Base-by-base conservation (phyloP, 2,113 vertebrate genomes). In the Menura novaehollandiae region DNA sequence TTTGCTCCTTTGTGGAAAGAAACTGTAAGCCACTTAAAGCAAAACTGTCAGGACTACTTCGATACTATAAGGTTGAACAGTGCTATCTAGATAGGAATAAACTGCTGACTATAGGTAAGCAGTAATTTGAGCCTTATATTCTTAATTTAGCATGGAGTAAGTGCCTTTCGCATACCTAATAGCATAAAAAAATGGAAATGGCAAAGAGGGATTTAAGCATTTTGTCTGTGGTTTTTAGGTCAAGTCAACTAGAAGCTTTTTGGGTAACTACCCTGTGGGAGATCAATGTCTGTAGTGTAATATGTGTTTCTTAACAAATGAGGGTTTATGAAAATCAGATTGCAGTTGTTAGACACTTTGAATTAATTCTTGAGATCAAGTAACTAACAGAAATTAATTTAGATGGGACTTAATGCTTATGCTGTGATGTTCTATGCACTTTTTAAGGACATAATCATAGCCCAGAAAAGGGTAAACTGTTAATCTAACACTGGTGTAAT, bases 201-300 rank as follows among this genome's bases (percentile, higher is more conserved):
- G 13, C 27, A 79, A 73, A 33, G 47, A 59, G 60, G 21, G 49
- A 69, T 88, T 96, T 81, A 60, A 90, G 60, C 37, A 41, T 92
- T 89, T 94, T 85, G 53, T n/a, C 55, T 83, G 43, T 74, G 33
- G 63, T 91, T 93, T 95, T 96, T 94, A 94, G 81, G 88, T 96
- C 62, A 95, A 67, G 27, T 80, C 60, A 96, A 7, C 84, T 79
- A 51, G 72, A 87, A 81, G 64, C 21, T 88, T 89, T 95, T 66
- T 69, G 86, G 80, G 46, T 69, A 80, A 84, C 73, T 67, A 66
- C 37, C 58, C 46, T 21, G 9, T 69, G 76, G 89, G 73, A 93
- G 88, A 76, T 71, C 22, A 64, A 47, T 41, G 19, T 85, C 27
- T 41, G 32, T 69, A 80, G 67, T 60, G 13, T 68, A 91, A 68